Base-by-base conservation (phyloP, 2,113 vertebrate species). In the Leptobrachium leishanense region DNA sequence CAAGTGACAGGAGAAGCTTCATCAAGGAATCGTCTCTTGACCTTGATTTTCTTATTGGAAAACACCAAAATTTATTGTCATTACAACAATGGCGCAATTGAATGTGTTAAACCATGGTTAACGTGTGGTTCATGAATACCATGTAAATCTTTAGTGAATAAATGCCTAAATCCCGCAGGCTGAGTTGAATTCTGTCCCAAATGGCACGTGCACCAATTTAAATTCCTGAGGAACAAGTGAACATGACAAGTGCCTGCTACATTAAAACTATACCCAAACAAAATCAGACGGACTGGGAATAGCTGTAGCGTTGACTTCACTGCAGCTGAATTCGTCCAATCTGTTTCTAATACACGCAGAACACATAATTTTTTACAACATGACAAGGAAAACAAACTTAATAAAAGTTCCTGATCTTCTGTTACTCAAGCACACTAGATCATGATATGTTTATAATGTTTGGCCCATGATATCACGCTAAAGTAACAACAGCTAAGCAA, bases 291-390 rank as follows among this genome's bases (percentile, higher is more conserved):
- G 90, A 91, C 92, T 89, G 93, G 91, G 95, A 94, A 89, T 87
- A 91, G 90, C 88, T 82, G 46, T 8, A 86, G 88, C 53, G 92
- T 95, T 96, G 96, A 97, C 95, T 97, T 97, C 95, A 97, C 94
- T 92, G 92, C 90, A 92, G 93, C 94, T 95, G 94, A 94, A 95
- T 95, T 93, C 94, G 93, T 91, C 89, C 87, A 94, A 96, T 95
- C 95, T 95, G 95, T 93, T 96, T 96, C 93, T 94, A 95, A 96
- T 95, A 95, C 92, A 91, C 91, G 93, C 90, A 89, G 91, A 94
- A 93, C 94, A 94, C 91, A 94, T 93, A 91, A 96, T 93, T 96
- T 96, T 93, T 93, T 96, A 96, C 92, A 95, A 93, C 93, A 94
- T 96, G 95, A 98, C 95, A 94, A 94, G 92, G 89, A 91, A 96